Evolutionary conservation across 2,797 vertebrate genomes (phyloP).

Genomic region (Eulemur coronatus): DNA sequence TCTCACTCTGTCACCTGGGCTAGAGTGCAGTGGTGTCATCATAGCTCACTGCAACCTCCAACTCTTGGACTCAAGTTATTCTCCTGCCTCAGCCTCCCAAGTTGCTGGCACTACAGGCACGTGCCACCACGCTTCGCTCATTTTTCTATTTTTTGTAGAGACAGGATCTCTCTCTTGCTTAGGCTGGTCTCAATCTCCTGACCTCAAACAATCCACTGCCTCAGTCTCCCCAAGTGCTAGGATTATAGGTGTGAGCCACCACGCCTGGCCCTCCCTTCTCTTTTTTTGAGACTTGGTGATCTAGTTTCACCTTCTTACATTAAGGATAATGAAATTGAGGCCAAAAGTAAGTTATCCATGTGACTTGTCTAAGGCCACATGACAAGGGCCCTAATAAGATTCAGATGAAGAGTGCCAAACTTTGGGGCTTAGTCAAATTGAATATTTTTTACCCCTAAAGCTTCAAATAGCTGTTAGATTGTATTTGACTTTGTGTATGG

Average conservation of each 20-base stretch:
- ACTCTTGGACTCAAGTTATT: neutral
- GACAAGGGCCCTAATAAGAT: neutral
- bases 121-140: neutral
- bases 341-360: neutral
- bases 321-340: neutral
- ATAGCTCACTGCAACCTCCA: neutral
- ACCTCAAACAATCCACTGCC: neutral
- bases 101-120: neutral
- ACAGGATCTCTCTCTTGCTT: neutral
- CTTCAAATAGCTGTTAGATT: neutral
- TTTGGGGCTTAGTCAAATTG: neutral
- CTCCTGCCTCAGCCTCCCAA: neutral
- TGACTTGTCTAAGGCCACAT: neutral
- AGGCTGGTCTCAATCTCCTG: neutral
- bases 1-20: too few relatives aligned
- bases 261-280: neutral
- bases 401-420: neutral
- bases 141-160: neutral
- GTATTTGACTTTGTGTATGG: neutral
- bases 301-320: neutral
- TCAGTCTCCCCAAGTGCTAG: neutral
- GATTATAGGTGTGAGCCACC: neutral
- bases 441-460: neutral
- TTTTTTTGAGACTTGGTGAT: neutral
- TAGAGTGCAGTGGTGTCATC: neutral